A percentile compares a stretch with the other conserved stretches of the same genome.
Evolutionary conservation across 1,140 invertebrate genomes (phyloP).

Genomic region (Polypedilum vanderplanki): DNA sequence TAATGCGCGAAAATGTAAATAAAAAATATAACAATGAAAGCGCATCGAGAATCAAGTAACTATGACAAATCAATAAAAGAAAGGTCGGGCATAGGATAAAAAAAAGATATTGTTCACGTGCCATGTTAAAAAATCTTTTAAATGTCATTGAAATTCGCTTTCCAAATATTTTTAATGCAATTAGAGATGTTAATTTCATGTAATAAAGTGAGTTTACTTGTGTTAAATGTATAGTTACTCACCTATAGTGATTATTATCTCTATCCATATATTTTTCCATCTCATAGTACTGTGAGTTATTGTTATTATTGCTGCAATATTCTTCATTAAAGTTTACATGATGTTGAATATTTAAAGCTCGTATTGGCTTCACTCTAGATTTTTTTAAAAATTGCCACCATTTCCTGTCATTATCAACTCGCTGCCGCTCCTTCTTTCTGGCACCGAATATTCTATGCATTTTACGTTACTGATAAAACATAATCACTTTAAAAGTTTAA

Average conservation of each 20-base stretch:
- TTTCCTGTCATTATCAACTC: not conserved
- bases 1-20: not conserved
- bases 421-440: not conserved
- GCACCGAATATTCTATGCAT: not conserved
- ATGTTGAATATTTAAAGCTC: constrained; percentile 8
- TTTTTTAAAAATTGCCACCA: constrained; percentile 17
- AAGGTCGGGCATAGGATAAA: constrained; percentile 3
- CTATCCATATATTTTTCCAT: constrained; percentile 20
- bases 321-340: not conserved
- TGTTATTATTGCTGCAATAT: not conserved
- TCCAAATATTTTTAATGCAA: not conserved
- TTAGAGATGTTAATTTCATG: not conserved
- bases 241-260: constrained; percentile 23
- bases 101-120: not conserved
- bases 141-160: not conserved
- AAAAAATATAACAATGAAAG: not conserved
- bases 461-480: not conserved
- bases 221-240: not conserved
- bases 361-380: not conserved
- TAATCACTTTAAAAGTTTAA: not conserved
- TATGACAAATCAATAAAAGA: constrained; percentile 1
- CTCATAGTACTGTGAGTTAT: not conserved
- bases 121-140: not conserved
- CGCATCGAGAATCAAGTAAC: constrained; percentile 3
- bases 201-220: not conserved